Percentiles rank a stretch among this genome's conserved stretches.
phyloP scores from a whole-genome alignment of 1,140 invertebrate genomes.

The Onthophagus taurus region DNA sequence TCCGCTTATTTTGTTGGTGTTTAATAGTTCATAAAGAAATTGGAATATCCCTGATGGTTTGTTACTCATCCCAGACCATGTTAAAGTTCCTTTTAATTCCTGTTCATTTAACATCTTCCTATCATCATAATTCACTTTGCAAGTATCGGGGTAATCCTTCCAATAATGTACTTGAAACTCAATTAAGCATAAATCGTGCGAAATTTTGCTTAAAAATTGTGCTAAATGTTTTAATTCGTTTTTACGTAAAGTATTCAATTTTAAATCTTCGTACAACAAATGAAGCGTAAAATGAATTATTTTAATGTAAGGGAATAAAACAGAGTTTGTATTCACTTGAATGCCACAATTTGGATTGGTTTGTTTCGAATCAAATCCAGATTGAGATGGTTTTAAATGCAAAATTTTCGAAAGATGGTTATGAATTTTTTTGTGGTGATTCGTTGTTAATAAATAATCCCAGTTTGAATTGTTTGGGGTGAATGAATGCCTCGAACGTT shows the following conservation, averaged over 20 bases:
- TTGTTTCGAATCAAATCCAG: not conserved
- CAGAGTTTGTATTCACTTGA: slow-evolving; percentile 51
- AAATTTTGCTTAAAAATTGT: slow-evolving; percentile 65
- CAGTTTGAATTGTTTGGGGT: slow-evolving; percentile 65
- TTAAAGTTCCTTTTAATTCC: slow-evolving; percentile 50
- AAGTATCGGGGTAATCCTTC: slow-evolving; percentile 68
- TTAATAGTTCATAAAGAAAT: slow-evolving; percentile 57
- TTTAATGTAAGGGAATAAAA: slow-evolving; percentile 65
- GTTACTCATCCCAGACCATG: slow-evolving; percentile 50
- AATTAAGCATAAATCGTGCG: slow-evolving; percentile 63
- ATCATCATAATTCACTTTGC: slow-evolving; percentile 27
- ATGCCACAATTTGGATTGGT: not conserved
- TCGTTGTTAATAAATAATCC: slow-evolving; percentile 57
- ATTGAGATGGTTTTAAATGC: slow-evolving; percentile 17
- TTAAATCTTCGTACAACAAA: slow-evolving; percentile 85
- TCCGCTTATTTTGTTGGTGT: slow-evolving; percentile 38
- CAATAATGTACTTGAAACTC: slow-evolving; percentile 75
- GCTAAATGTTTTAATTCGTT: slow-evolving; percentile 61
- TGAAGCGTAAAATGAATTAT: slow-evolving; percentile 74
- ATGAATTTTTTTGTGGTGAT: slow-evolving; percentile 40
- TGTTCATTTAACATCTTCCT: slow-evolving; percentile 39
- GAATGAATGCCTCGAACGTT: slow-evolving; percentile 31
- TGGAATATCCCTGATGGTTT: slow-evolving; percentile 62
- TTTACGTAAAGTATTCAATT: slow-evolving; percentile 63
- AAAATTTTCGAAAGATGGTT: slow-evolving; percentile 28